Evolutionary conservation across 2,113 vertebrate species (phyloP).

Genomic region (Agapornis roseicollis): DNA sequence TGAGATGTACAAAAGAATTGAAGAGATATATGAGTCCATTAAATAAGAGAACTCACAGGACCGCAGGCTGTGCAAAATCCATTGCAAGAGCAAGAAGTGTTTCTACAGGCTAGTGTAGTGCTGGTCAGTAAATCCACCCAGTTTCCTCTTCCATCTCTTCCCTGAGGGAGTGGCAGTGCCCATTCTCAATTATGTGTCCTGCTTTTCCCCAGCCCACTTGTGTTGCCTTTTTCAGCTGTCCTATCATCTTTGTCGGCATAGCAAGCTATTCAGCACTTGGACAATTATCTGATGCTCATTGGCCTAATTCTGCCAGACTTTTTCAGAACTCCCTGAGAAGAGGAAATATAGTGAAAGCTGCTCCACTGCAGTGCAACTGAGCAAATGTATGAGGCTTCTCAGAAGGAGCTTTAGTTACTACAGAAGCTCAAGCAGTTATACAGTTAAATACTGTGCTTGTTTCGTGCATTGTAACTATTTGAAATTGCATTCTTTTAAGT

Average conservation of each 20-base stretch:
- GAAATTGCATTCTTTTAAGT: not conserved
- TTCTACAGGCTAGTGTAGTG: not conserved
- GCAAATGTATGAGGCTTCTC: not conserved
- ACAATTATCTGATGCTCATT: constrained; percentile 32
- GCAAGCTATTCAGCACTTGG: not conserved
- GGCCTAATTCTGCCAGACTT: constrained; percentile 55
- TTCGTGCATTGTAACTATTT: not conserved
- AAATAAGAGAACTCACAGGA: not conserved
- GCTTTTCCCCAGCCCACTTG: not conserved
- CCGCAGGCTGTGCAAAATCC: not conserved
- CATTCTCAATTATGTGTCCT: not conserved
- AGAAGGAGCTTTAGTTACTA: not conserved
- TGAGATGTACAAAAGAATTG: not conserved
- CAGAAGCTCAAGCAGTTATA: not conserved
- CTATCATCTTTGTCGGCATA: not conserved
- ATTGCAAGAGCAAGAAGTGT: not conserved
- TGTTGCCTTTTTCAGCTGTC: not conserved
- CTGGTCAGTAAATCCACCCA: not conserved
- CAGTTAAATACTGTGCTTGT: not conserved
- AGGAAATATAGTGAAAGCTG: not conserved
- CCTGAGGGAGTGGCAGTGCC: not conserved
- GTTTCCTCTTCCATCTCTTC: not conserved
- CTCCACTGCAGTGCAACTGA: not conserved
- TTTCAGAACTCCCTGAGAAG: not conserved
- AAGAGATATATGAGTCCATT: fast-evolving